phyloP scores from a whole-genome alignment of 2,888 invertebrate genomes.

The Dynastes hyllus region DNA sequence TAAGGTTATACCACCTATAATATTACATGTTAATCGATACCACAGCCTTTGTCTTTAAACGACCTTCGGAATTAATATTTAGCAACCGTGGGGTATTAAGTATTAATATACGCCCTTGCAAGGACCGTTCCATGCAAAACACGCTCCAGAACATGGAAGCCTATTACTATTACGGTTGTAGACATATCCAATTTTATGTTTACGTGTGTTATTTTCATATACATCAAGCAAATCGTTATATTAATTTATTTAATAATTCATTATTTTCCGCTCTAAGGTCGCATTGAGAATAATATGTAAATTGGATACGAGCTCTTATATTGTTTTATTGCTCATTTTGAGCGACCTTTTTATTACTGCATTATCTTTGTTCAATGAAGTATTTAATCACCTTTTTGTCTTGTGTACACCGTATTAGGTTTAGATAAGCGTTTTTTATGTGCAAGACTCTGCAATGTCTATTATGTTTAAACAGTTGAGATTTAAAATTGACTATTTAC shows the following conservation, averaged over 20 bases:
- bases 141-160: neutral
- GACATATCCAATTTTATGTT: neutral
- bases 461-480: neutral
- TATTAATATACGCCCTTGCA: constrained; percentile 48
- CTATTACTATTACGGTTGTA: neutral
- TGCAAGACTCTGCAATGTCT: neutral
- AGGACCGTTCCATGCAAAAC: constrained; percentile 32
- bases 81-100: constrained; percentile 36
- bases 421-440: constrained; percentile 3
- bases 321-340: constrained; percentile 35
- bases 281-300: constrained; percentile 38
- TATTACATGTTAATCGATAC: constrained; percentile 42
- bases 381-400: constrained; percentile 29
- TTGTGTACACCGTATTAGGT: constrained; percentile 4
- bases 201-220: constrained; percentile 20
- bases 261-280: constrained; percentile 37
- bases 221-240: constrained; percentile 10
- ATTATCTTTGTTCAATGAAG: constrained; percentile 48
- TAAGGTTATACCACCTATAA: constrained; percentile 30
- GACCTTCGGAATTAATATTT: constrained; percentile 43
- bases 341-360: constrained; percentile 42
- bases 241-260: constrained; percentile 47
- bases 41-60: constrained; percentile 37
- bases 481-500: neutral
- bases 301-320: constrained; percentile 31